Evolutionary conservation across 2,113 vertebrate genomes (phyloP), one percentile per base, ranked within the genome.

Genomic region (Ivindomyrus marchei): DNA sequence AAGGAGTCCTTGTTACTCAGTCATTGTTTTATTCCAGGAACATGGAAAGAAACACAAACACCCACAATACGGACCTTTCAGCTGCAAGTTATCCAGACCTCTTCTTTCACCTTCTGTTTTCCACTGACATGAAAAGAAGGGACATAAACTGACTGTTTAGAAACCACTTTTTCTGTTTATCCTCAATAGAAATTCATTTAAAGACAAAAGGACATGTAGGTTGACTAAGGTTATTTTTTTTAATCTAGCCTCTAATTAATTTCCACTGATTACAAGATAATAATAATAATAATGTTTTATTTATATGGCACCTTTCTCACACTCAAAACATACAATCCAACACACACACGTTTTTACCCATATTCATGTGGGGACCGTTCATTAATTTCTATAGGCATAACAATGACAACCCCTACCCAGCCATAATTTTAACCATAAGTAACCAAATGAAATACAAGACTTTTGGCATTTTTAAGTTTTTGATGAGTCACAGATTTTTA

Each of bases 21-120:
- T 52, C 85, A 53, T 87, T 53, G 85, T 53, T 87, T 87, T 53
- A 87, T 87, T 87, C 85, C 49, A 53, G 85, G 85, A 87, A 87
- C 85, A 53, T 31, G 27, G 85, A 87, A 87, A 87, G n/a, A 87
- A 87, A 87, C 85, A 87, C 85, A 87, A 87, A 87, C 85, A 52
- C 21, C 85, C 47, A 17, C n/a, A 87, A 52, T 21, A 52, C 0
- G 8, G 47, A 2, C 49, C 49, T 31, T 87, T 36, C 49, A 87
- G 31, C 85, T 53, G 85, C n/a, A 53, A 21, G 49, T 36, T 21
- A 31, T 36, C 47, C n/a, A 36, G 85, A 36, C 1, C 3, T 53
- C 15, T 24, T 13, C 85, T 17, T 85, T 24, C 45, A 11, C 42
- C 83, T 85, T 42, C 83, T 42, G 45, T 47, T 85, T 85, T 85